Base-by-base conservation (phyloP, 2,113 vertebrate genomes). In the Actinemys pallida region DNA sequence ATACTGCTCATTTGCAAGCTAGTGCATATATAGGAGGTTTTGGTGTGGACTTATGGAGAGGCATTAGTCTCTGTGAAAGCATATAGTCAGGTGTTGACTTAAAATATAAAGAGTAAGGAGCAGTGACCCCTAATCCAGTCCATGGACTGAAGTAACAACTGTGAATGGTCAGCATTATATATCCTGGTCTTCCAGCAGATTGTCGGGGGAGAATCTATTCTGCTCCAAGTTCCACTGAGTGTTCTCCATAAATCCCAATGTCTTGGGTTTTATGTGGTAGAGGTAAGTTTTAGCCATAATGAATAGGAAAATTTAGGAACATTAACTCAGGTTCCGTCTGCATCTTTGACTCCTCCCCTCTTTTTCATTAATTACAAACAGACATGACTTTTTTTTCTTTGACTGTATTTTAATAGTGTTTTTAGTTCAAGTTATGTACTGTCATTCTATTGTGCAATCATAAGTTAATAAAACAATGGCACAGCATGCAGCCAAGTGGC, bases 401-500 rank as follows among this genome's bases (percentile, higher is more conserved):
- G 50, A 10, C 31, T 59, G 84, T 6, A 1, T 56, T 54, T 76
- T 90, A 35, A 45, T 89, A 89, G 83, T 82, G 35, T 16, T 76
- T 86, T 56, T 86, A 56, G 52, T 72, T 56, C 29, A 54, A 82
- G 81, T 89, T 95, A 95, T 92, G 96, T 96, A 96, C 87, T 7
- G 27, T 90, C 84, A 29, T 76, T 56, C 86, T 94, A 6, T 95
- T 97, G 87, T 92, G 87, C 76, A 94, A 81, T 89, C 92, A 95
- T 97, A 93, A 96, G 96, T 97, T 96, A 97, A 86, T 97, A 96
- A 96, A 95, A 65, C 62, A 45, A 72, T 0, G 0, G 22, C 52
- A 14, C 22, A 42, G 72, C 39, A 50, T 83, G 86, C 87, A 94
- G 89, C 78, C 29, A 50, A 83, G 80, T 82, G 83, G 72, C 83